Conservation (phyloP, 30 jellyfish, hydroid and myxozoan genomes). For the Sanderia malayensis region DNA sequence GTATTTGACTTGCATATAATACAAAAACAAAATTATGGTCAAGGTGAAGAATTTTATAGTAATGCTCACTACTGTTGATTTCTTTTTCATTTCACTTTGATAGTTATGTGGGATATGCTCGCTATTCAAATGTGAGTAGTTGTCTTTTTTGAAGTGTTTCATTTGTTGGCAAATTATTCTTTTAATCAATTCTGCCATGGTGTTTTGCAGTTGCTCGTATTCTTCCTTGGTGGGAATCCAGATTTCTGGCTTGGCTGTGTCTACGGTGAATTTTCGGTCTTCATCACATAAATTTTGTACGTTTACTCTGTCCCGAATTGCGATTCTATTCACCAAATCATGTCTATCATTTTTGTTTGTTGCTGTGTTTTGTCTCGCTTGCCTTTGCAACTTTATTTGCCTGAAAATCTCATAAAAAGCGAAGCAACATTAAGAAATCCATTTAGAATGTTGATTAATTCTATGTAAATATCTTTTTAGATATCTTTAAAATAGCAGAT, state of each 20-base stretch:
- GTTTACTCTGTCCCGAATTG: slow-evolving; percentile 5
- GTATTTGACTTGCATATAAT: too few species aligned
- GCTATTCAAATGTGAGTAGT: slow-evolving; percentile 1
- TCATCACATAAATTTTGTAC: neutral
- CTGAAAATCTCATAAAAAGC: too few species aligned
- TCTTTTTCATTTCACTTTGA: neutral
- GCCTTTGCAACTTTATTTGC: neutral
- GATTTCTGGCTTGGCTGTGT: neutral
- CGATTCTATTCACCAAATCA: slow-evolving; percentile 3
- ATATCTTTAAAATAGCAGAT: neutral
- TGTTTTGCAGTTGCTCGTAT: neutral
- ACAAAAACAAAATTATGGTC: too few species aligned
- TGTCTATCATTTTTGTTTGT: neutral
- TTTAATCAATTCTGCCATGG: too few species aligned
- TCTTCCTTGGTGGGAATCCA: neutral
- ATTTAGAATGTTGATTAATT: neutral
- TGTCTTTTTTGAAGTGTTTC: too few species aligned
- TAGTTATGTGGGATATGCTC: neutral
- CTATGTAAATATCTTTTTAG: too few species aligned
- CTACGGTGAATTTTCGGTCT: neutral
- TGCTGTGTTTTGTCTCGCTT: slow-evolving; percentile 11
- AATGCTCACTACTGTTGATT: slow-evolving; percentile 2
- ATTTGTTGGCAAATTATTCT: too few species aligned
- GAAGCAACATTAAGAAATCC: neutral
- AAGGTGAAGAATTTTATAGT: neutral